A percentile compares a stretch with the other conserved stretches of the same genome.
phyloP scores from a whole-genome alignment of 1,140 invertebrate genomes.

The Oryctes rhinoceros region DNA sequence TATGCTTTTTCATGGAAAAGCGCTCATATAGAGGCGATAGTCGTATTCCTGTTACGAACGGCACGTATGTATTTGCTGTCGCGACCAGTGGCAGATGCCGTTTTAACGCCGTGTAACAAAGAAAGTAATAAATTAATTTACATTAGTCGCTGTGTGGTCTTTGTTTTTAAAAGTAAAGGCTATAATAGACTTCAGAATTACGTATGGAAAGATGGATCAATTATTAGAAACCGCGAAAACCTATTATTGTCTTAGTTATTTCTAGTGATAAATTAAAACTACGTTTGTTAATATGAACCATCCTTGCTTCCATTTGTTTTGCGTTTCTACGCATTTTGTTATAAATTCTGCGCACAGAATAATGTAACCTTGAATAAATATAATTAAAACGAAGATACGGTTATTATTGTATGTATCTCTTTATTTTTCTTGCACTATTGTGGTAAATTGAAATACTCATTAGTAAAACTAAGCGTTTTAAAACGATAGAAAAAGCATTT shows the following conservation, averaged over 20 bases:
- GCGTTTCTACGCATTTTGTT: too few species aligned
- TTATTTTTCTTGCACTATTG: not conserved
- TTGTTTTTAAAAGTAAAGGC: not conserved
- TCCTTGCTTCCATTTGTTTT: too few species aligned
- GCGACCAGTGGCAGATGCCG: not conserved
- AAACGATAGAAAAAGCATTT: too few species aligned
- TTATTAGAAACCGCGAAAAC: too few species aligned
- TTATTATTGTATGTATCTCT: not conserved
- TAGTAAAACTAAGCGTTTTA: too few species aligned
- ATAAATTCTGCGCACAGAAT: too few species aligned
- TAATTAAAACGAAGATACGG: not conserved
- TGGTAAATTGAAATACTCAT: too few species aligned
- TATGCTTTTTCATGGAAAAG: conserved; percentile 25
- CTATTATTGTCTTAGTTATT: too few species aligned
- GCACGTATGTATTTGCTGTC: not conserved
- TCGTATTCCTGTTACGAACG: not conserved
- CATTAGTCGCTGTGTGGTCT: conserved; percentile 22
- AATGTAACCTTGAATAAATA: not conserved
- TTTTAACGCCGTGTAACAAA: not conserved
- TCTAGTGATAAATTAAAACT: too few species aligned
- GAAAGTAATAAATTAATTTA: conserved; percentile 10
- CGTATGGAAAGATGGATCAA: too few species aligned
- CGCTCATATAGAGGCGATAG: not conserved
- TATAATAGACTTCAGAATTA: not conserved
- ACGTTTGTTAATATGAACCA: too few species aligned